Evolutionary conservation across 2,888 invertebrate species (phyloP), one percentile per base, ranked within the genome.

Genomic region (Theodoxus fluviatilis): DNA sequence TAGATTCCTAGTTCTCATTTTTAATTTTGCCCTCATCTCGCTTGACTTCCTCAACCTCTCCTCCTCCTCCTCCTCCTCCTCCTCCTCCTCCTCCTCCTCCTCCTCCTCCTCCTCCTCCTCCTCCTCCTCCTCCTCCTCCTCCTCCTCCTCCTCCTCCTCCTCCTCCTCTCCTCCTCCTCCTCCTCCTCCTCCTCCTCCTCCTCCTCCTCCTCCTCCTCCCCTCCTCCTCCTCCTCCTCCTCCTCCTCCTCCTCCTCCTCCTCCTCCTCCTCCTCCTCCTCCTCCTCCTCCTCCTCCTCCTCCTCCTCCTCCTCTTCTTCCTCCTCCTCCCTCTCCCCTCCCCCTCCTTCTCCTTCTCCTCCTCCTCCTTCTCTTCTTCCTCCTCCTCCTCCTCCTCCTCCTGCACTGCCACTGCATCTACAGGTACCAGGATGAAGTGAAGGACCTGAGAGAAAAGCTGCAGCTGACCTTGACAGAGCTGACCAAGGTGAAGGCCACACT

Each of bases 371-470:
- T 25, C 28, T n/a, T 31, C 47, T 25, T 18, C 15, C 31, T 35
- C 6, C 52, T n/a, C 12, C 35, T 35, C 6, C 22, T 18, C 12
- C 33, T 49, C n/a, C 47, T 40, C 6, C 9, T 52, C 35, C 28
- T n/a, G 25, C 12, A 33, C 0, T 35, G 22, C 25, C 2, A 35
- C 12, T 25, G 33, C 40, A 49, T 31, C 71, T 59, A 35, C 73
- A 79, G 74, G 69, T 76, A 78, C 59, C 73, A 73, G 40, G 73
- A 73, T 49, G 83, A 83, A 67, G 73, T 79, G 33, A 80, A 81
- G 35, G 81, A 81, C 71, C 70, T 83, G 43, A 80, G 80, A 72
- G 74, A 77, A 15, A 82, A 83, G 69, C 73, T 82, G 61, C 80
- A 83, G 59, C 68, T 81, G 63, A 77, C 81, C 9, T 71, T 83